These are phyloP conservation scores for Geotrupes spiniger DNA, from an alignment of 2,888 invertebrate species.

Conservation along the genomic window DNA sequence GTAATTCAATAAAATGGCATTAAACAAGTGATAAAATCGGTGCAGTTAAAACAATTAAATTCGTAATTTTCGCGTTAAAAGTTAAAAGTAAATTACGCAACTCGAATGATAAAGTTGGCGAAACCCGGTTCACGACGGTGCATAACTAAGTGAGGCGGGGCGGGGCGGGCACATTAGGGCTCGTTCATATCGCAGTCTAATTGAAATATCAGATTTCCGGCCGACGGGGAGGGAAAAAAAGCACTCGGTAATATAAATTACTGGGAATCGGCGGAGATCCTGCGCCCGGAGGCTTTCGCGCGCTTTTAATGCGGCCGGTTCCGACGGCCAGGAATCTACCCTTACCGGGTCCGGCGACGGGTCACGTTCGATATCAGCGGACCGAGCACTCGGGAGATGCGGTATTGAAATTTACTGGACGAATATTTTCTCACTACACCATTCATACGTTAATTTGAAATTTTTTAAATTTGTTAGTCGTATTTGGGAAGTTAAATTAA, in stretches of 20 bases:
- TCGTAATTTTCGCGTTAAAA: slow-evolving; percentile 26
- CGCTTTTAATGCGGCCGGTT: not conserved
- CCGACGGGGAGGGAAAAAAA: slow-evolving; percentile 17
- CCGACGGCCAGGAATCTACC: not conserved
- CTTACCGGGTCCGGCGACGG: not conserved
- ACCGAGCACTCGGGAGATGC: slow-evolving; percentile 2
- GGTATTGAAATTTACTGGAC: slow-evolving; percentile 10
- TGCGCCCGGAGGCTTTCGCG: not conserved
- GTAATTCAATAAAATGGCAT: slow-evolving; percentile 2
- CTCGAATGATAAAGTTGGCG: slow-evolving; percentile 26
- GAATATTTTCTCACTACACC: slow-evolving; percentile 4
- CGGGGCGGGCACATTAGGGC: slow-evolving; percentile 20
- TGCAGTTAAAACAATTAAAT: slow-evolving; percentile 26
- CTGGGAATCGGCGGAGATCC: slow-evolving; percentile 6
- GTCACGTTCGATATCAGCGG: not conserved
- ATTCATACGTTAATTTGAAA: no score
- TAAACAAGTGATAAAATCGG: slow-evolving; percentile 16
- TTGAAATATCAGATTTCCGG: slow-evolving; percentile 37
- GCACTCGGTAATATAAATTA: slow-evolving; percentile 13
- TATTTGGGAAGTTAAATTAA: no score
- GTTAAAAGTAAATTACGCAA: slow-evolving; percentile 27
- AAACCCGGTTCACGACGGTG: slow-evolving; percentile 24
- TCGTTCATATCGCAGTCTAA: slow-evolving; percentile 30
- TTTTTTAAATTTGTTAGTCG: no score
- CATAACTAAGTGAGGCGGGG: slow-evolving; percentile 29